Evolutionary conservation across 2,888 invertebrate genomes (phyloP).

Genomic region (Biston stratarius): DNA sequence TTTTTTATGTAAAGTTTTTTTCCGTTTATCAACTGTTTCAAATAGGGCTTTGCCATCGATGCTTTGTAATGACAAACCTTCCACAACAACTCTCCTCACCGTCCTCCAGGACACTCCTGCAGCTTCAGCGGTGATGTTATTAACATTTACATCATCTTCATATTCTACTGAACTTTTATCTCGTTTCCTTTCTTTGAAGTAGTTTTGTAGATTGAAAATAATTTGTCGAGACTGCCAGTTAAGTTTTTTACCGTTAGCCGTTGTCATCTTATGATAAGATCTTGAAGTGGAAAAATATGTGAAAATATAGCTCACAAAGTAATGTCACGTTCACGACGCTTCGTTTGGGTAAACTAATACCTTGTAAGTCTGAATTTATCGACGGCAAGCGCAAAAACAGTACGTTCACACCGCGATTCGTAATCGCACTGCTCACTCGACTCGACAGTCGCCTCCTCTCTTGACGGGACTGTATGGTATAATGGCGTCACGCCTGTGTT

Average conservation of each 20-base stretch:
- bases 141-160: constrained; percentile 17
- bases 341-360: not conserved
- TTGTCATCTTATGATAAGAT: not conserved
- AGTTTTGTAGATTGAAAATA: constrained; percentile 20
- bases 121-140: not conserved
- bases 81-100: constrained; percentile 8
- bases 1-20: constrained; percentile 2
- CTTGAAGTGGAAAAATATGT: not conserved
- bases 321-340: not conserved
- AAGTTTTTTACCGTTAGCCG: constrained; percentile 7
- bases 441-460: no score
- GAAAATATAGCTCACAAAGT: not conserved
- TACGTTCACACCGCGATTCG: not conserved
- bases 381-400: not conserved
- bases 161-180: constrained; percentile 16
- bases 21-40: not conserved
- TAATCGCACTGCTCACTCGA: not conserved
- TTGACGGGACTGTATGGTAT: no score
- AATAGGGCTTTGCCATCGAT: constrained; percentile 9
- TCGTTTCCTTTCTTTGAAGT: constrained; percentile 14
- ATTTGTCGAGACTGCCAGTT: constrained; percentile 25
- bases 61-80: constrained; percentile 12
- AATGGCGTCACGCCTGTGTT: not conserved
- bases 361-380: not conserved
- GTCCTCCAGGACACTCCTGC: not conserved